These are phyloP conservation scores for Gastrophysa polygoni DNA, from an alignment of 2,888 invertebrate species.

Conservation along the genomic window DNA sequence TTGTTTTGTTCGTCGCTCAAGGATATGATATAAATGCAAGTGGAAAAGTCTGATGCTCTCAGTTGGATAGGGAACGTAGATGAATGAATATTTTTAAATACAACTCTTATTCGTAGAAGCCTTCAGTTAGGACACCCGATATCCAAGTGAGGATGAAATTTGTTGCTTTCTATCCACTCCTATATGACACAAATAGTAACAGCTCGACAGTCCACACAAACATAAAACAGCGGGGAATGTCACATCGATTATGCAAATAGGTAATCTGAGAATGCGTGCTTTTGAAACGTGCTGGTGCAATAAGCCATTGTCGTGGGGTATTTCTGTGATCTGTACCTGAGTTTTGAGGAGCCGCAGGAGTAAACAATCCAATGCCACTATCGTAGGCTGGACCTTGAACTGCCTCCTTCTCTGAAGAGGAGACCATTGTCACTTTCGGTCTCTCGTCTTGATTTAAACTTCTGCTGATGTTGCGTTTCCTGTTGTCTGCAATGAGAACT, in stretches of 20 bases:
- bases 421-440: slow-evolving; percentile 56
- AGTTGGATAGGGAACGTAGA: too few relatives aligned
- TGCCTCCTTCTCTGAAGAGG: slow-evolving; percentile 55
- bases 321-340: slow-evolving; percentile 49
- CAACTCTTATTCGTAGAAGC: too few relatives aligned
- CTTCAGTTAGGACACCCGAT: too few relatives aligned
- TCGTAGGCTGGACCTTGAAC: slow-evolving; percentile 49
- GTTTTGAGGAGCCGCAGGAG: slow-evolving; percentile 58
- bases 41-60: too few relatives aligned
- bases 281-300: background rate
- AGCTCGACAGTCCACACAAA: background rate
- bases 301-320: background rate
- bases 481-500: slow-evolving; percentile 51
- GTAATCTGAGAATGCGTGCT: background rate
- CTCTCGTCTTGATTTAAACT: slow-evolving; percentile 53
- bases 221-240: background rate
- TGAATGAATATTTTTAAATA: too few relatives aligned
- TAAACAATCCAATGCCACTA: slow-evolving; percentile 58
- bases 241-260: background rate
- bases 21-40: too few relatives aligned
- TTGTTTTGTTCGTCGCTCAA: too few relatives aligned
- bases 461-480: slow-evolving; percentile 56
- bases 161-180: too few relatives aligned
- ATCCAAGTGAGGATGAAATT: too few relatives aligned
- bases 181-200: too few relatives aligned